phyloP scores from a whole-genome alignment of 37 sponge, comb jelly and placozoan genomes.

The Lycopodina hypogea region DNA sequence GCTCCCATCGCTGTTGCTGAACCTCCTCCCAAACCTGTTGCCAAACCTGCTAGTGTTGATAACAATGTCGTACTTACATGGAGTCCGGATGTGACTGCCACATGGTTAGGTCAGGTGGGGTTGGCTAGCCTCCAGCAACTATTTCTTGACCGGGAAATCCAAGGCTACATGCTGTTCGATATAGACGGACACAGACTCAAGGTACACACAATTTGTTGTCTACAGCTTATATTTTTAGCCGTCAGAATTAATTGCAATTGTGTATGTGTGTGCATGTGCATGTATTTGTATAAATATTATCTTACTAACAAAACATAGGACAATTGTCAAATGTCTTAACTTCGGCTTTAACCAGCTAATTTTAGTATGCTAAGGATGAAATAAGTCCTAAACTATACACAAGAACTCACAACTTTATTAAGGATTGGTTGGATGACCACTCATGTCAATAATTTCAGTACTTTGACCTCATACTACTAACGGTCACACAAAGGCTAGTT shows the following conservation, averaged over 20 bases:
- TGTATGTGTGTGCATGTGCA: constrained; percentile 2
- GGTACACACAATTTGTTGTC: constrained; percentile 5
- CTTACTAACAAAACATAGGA: not conserved
- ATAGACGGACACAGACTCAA: constrained; percentile 44
- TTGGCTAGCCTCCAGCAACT: constrained; percentile 27
- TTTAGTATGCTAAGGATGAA: too few relatives aligned
- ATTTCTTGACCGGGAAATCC: constrained; percentile 39
- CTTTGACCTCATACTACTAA: too few relatives aligned
- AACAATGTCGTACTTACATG: constrained; percentile 18
- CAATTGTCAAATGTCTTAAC: too few relatives aligned
- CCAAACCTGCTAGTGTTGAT: not conserved
- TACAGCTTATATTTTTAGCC: not conserved
- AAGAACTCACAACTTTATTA: too few relatives aligned
- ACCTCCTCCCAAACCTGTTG: not conserved
- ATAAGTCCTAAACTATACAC: too few relatives aligned
- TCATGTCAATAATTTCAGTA: too few relatives aligned
- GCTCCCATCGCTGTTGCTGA: not conserved
- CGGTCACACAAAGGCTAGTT: too few relatives aligned
- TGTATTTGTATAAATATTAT: too few relatives aligned
- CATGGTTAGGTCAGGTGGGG: constrained; percentile 34
- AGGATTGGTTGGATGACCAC: too few relatives aligned
- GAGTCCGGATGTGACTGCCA: constrained; percentile 36
- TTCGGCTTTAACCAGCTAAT: too few relatives aligned
- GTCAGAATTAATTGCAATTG: too few relatives aligned
- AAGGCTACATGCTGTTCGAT: constrained; percentile 47